Conservation (phyloP, 2,113 vertebrate species). For the Catagonus wagneri region DNA sequence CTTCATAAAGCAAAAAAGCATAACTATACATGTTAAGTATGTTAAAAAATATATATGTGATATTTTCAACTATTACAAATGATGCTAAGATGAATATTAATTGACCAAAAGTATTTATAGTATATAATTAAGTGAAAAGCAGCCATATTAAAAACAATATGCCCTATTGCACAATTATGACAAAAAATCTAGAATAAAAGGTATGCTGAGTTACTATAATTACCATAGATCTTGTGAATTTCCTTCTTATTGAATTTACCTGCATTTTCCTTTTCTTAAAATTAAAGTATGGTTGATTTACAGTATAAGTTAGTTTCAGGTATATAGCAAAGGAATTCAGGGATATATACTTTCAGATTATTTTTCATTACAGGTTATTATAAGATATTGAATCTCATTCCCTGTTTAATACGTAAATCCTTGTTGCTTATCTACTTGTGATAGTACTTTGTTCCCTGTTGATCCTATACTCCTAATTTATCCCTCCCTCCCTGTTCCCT, state of each 20-base stretch:
- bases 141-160: neutral
- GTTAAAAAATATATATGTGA: neutral
- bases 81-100: neutral
- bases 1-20: neutral
- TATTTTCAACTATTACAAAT: neutral
- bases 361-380: too few relatives aligned
- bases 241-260: neutral
- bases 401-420: too few relatives aligned
- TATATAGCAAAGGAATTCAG: too few relatives aligned
- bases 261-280: neutral
- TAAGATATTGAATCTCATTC: too few relatives aligned
- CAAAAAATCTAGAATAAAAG: neutral
- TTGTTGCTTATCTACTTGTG: too few relatives aligned
- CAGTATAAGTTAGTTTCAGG: too few relatives aligned
- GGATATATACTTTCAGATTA: too few relatives aligned
- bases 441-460: too few relatives aligned
- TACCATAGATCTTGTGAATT: neutral
- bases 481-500: too few relatives aligned
- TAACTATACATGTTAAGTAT: neutral
- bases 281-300: too few relatives aligned
- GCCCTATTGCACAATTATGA: neutral
- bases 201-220: neutral
- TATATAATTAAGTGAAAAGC: neutral
- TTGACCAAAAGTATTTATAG: neutral
- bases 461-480: too few relatives aligned